These are phyloP conservation scores for Cataglyphis rosenhaueri DNA, from an alignment of 2,888 invertebrate species.

Conservation along the genomic window DNA sequence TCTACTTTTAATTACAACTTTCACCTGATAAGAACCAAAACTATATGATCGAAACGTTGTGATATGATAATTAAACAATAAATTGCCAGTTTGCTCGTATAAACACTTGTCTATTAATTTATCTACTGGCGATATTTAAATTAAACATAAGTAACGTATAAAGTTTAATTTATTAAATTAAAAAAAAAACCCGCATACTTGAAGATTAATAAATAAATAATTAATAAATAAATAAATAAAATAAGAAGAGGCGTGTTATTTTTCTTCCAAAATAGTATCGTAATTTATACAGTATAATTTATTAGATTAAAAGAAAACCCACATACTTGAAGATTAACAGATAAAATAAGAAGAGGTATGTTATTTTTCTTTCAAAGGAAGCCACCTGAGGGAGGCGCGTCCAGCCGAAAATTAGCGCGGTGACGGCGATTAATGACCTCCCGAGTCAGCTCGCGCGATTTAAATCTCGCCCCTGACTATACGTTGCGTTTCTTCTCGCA, in stretches of 20 bases:
- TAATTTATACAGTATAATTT: background rate
- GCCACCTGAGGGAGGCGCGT: constrained; percentile 53
- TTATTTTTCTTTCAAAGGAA: constrained; percentile 45
- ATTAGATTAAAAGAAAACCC: constrained; percentile 18
- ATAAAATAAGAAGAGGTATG: background rate
- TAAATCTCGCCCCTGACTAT: constrained; percentile 69
- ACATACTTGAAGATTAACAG: constrained; percentile 13
- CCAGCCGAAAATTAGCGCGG: constrained; percentile 67
- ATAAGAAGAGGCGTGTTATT: background rate
- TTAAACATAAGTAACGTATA: background rate
- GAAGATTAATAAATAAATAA: background rate
- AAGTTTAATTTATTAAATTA: background rate
- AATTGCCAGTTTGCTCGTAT: too few relatives aligned
- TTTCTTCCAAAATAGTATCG: background rate
- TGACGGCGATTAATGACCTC: constrained; percentile 70
- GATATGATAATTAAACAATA: too few relatives aligned
- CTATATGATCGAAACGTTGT: too few relatives aligned
- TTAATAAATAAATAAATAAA: too few relatives aligned
- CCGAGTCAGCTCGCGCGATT: constrained; percentile 67
- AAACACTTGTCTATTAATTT: too few relatives aligned
- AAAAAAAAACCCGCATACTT: constrained; percentile 16
- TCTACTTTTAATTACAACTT: too few relatives aligned
- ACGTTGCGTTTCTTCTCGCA: constrained; percentile 63
- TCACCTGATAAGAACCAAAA: too few relatives aligned
- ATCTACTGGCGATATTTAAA: too few relatives aligned